Evolutionary conservation across 2,113 vertebrate genomes (phyloP).

Genomic region (Mustela nigripes): DNA sequence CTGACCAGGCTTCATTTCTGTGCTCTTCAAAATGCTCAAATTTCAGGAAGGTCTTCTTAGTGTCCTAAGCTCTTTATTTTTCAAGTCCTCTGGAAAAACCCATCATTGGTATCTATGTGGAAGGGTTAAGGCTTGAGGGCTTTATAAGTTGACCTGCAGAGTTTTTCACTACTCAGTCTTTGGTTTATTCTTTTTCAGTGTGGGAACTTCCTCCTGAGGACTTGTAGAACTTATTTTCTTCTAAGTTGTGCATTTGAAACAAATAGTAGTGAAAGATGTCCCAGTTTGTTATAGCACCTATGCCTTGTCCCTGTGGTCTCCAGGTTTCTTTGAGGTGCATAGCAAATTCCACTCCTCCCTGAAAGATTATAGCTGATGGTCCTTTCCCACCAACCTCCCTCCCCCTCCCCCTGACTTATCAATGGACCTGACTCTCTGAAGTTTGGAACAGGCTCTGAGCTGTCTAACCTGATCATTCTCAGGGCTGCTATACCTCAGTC

Average conservation of each 20-base stretch:
- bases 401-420: not conserved
- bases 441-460: not conserved
- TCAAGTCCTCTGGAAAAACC: not conserved
- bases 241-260: not conserved
- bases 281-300: not conserved
- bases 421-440: not conserved
- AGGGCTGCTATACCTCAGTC: not conserved
- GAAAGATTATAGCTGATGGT: not conserved
- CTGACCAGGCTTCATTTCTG: not conserved
- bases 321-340: too few species aligned
- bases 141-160: not conserved
- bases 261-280: not conserved
- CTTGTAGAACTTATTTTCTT: not conserved
- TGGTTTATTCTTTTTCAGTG: not conserved
- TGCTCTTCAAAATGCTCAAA: not conserved
- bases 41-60: not conserved
- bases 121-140: fast-evolving
- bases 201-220: not conserved
- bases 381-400: too few species aligned
- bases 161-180: not conserved
- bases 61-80: not conserved
- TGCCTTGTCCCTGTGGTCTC: not conserved
- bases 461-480: not conserved
- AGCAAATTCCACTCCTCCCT: too few species aligned
- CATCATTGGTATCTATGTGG: not conserved